These are phyloP conservation scores for Cosmorhoe ocellata DNA, from an alignment of 2,888 invertebrate species.

Conservation along the genomic window DNA sequence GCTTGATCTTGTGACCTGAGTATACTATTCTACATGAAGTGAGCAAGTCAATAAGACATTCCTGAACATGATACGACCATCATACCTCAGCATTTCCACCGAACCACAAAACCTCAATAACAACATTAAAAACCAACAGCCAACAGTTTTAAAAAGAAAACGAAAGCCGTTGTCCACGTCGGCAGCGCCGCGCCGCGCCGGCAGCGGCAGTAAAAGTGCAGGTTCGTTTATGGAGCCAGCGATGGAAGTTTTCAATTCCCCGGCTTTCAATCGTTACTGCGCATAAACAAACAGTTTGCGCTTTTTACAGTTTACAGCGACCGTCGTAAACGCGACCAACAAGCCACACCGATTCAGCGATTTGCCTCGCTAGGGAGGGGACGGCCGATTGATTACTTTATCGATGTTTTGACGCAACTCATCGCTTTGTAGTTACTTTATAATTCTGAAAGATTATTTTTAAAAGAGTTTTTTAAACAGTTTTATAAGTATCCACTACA, in stretches of 20 bases:
- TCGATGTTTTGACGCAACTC: slow-evolving; percentile 23
- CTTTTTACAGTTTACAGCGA: slow-evolving; percentile 77
- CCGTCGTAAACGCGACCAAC: slow-evolving; percentile 75
- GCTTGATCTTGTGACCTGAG: too few relatives aligned
- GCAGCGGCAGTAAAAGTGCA: slow-evolving; percentile 57
- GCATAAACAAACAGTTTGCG: slow-evolving; percentile 79
- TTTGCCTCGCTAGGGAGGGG: slow-evolving; percentile 51
- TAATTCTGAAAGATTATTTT: too few relatives aligned
- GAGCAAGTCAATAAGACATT: too few relatives aligned
- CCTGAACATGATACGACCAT: too few relatives aligned
- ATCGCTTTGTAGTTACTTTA: too few relatives aligned
- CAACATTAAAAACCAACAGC: slow-evolving; percentile 24
- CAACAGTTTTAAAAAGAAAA: slow-evolving; percentile 32
- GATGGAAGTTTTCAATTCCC: slow-evolving; percentile 50
- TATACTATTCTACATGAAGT: too few relatives aligned
- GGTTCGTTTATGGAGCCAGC: slow-evolving; percentile 58
- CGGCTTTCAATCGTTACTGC: slow-evolving; percentile 51
- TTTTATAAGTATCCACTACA: too few relatives aligned
- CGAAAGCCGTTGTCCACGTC: slow-evolving; percentile 19
- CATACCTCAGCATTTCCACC: neutral
- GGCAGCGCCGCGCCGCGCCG: too few relatives aligned
- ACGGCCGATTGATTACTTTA: slow-evolving; percentile 8
- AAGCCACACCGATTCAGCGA: slow-evolving; percentile 73
- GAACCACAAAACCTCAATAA: neutral
- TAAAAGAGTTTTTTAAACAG: too few relatives aligned